Base-by-base conservation (phyloP, 2,113 vertebrate species). In the Tetraodon nigroviridis region DNA sequence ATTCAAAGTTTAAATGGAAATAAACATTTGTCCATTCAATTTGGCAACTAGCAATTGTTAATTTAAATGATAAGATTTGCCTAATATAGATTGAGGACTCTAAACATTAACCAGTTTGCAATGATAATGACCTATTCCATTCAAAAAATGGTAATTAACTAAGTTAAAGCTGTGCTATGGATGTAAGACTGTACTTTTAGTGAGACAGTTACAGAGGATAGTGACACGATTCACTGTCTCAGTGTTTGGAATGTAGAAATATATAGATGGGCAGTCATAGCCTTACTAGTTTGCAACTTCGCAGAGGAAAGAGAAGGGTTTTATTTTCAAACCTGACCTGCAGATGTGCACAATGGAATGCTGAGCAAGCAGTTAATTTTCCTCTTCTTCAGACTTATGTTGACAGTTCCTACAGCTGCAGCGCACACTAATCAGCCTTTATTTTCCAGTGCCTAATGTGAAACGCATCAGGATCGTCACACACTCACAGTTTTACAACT, bases 1-100 rank as follows among this genome's bases (percentile, higher is more conserved):
- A 75, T 66, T 73, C 60, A 76, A 86, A 73, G 81, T 61, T 73
- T 47, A 48, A 57, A 76, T 78, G 53, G 73, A 64, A 78, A 81
- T 77, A 74, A 63, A 20, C 40, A 48, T 55, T 72, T 61, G 66
- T 70, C 51, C n/a, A 21, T 71, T 46, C 47, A 29, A 3, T 79
- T 27, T 52, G 52, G 46, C 45, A 67, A 24, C 42, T 42, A 74
- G 24, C 24, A 27, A n/a, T 11, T 4, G 4, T 70, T 59, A 1
- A 17, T 22, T 29, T 62, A 51, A 11, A 15, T 18, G 42, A 2
- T 37, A 37, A 37, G 11, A 11, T 37, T 11, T 37, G 32, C 12
- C 32, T 37, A 37, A 37, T 37, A 37, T 11, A 11, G 32, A 37
- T 37, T 37, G 12, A 10, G 11, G 32, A 10, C 2, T 2, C 1